phyloP scores from a whole-genome alignment of 2,888 invertebrate species.

The Archips crataeganus region DNA sequence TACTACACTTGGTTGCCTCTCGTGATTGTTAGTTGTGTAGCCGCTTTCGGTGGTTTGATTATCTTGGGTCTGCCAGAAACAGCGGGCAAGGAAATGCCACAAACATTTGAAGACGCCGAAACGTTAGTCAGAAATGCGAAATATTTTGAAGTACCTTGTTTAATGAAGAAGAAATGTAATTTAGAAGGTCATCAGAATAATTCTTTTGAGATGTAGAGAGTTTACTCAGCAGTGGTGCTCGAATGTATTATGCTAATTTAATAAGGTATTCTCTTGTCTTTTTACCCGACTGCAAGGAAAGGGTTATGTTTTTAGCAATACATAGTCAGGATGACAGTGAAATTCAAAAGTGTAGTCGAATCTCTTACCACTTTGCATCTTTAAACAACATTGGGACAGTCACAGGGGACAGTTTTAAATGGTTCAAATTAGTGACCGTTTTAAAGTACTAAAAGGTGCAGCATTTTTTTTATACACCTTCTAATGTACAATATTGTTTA shows the following conservation, averaged over 20 bases:
- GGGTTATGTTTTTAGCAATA: no score
- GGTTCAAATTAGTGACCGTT: no score
- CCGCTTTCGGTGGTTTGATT: conserved; percentile 54
- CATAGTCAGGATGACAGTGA: no score
- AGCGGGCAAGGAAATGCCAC: conserved; percentile 68
- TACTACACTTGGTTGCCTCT: conserved; percentile 65
- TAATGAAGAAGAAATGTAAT: conserved; percentile 45
- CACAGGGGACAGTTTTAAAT: no score
- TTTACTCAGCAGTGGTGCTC: neutral
- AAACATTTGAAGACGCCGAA: conserved; percentile 73
- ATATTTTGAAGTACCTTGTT: conserved; percentile 64
- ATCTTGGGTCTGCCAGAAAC: conserved; percentile 70
- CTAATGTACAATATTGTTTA: no score
- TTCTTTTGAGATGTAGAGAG: conserved; percentile 1
- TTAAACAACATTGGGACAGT: no score
- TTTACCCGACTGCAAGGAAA: no score
- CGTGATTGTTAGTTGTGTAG: conserved; percentile 57
- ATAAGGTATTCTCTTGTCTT: no score
- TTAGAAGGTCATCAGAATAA: conserved; percentile 1
- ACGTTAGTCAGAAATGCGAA: conserved; percentile 56
- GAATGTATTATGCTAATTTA: neutral
- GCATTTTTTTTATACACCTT: no score
- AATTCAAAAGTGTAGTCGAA: no score
- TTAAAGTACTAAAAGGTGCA: no score
- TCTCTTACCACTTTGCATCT: no score